Base-by-base conservation (phyloP, 1,140 invertebrate species). In the Aleiodes sp. region DNA sequence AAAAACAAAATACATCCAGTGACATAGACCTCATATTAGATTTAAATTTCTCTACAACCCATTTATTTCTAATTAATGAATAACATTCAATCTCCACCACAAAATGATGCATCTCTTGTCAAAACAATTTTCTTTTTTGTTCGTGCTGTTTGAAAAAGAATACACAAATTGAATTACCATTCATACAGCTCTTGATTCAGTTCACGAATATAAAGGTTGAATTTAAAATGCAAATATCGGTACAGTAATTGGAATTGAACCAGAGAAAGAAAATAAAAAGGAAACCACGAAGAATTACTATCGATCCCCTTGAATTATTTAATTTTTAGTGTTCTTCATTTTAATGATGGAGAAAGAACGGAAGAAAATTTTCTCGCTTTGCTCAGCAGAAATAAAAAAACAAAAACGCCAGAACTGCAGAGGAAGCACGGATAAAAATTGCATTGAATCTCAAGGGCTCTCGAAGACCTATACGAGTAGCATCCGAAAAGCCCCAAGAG, bases 231-330 rank as follows among this genome's bases (percentile, higher is more conserved):
- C 10, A 29, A 24, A 26, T 41, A 46, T 46, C 6, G 28, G 16
- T n/a, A 24, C 29, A 29, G 16, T 64, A 43, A 52, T 65, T 65
- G 29, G 52, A 52, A 56, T 21, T 31, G 35, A 12, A 35, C 24
- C 24, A 2, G 33, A 2, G 8, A 4, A n/a, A 35, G 19, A 14
- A 31, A 56, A 65, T 16, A 19, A 35, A 65, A 35, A 31, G n/a
- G n/a, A n/a, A n/a, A n/a, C n/a, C n/a, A n/a, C n/a, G n/a, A n/a
- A n/a, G n/a, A n/a, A n/a, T n/a, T n/a, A n/a, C n/a, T n/a, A n/a
- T 6, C 26, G 43, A 24, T 65, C 7, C 28, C 52, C 28, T 35
- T 46, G 16, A 65, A 65, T 56, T 65, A 52, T 56, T 33, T 56
- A 66, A 56, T 19, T 52, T 52, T 8, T 8, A 21, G 46, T 9